These are phyloP conservation scores for Stylophora pistillata DNA, from an alignment of 64 coral and sea anemone genomes.

Conservation along the genomic window DNA sequence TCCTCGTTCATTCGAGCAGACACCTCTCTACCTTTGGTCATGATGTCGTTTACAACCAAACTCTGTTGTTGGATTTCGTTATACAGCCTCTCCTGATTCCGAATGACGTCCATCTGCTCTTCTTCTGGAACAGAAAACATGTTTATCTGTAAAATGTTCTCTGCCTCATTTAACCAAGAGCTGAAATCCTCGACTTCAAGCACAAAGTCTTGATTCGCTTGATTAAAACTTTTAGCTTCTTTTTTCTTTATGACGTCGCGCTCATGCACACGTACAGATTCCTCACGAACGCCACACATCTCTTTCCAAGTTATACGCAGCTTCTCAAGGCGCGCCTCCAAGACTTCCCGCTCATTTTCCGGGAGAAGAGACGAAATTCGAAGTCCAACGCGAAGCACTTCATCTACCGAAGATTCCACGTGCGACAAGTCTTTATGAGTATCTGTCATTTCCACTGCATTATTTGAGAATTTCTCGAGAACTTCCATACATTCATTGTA, in stretches of 20 bases:
- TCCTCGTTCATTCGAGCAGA: slow-evolving; percentile 33
- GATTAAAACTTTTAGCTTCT: slow-evolving; percentile 15
- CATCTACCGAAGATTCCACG: slow-evolving; percentile 21
- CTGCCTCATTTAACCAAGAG: slow-evolving; percentile 69
- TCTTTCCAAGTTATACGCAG: slow-evolving; percentile 34
- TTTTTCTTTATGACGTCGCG: slow-evolving; percentile 30
- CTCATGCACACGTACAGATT: slow-evolving; percentile 51
- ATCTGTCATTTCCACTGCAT: neutral
- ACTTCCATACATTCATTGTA: slow-evolving; percentile 66
- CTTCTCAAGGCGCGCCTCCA: slow-evolving; percentile 25
- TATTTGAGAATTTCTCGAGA: slow-evolving; percentile 27
- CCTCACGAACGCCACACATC: slow-evolving; percentile 32
- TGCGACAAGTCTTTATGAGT: slow-evolving; percentile 11
- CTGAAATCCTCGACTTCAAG: slow-evolving; percentile 60
- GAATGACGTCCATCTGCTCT: slow-evolving; percentile 84
- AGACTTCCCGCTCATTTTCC: slow-evolving; percentile 18
- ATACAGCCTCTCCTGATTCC: slow-evolving; percentile 68
- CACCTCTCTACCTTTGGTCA: slow-evolving; percentile 42
- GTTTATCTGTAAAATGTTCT: slow-evolving; percentile 68
- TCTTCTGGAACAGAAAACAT: slow-evolving; percentile 91
- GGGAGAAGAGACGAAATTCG: slow-evolving; percentile 28
- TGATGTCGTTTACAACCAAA: slow-evolving; percentile 45
- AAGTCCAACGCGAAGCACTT: slow-evolving; percentile 44
- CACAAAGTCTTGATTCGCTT: slow-evolving; percentile 44
- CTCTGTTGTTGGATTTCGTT: slow-evolving; percentile 73